Percentiles rank a stretch among this genome's conserved stretches.
phyloP scores from a whole-genome alignment of 1,140 invertebrate species.

The Neotoxoptera formosana region DNA sequence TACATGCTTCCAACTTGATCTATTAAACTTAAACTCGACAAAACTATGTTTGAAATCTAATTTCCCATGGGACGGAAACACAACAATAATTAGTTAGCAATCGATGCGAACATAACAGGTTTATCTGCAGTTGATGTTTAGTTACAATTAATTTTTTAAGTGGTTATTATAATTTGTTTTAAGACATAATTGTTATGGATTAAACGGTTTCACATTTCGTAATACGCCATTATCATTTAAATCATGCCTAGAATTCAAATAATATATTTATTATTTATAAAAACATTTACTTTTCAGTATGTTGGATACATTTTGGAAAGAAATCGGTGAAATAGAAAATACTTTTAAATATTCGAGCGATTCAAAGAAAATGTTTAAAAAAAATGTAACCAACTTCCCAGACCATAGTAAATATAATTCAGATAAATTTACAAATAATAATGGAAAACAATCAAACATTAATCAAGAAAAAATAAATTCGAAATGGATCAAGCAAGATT shows the following conservation, averaged over 20 bases:
- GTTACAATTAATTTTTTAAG: neutral
- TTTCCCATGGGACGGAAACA: neutral
- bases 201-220: neutral
- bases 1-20: neutral
- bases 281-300: neutral
- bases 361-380: neutral
- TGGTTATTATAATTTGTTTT: neutral
- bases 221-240: neutral
- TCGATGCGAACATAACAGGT: neutral
- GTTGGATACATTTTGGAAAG: neutral
- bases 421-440: neutral
- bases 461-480: neutral
- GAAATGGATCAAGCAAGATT: neutral
- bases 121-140: neutral
- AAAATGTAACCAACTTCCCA: neutral
- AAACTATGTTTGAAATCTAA: neutral
- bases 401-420: neutral
- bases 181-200: neutral
- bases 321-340: neutral
- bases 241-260: neutral
- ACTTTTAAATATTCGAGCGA: neutral
- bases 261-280: neutral
- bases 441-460: neutral
- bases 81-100: neutral
- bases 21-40: neutral